Base-by-base conservation (phyloP, 2,797 vertebrate genomes). In the Melanotaenia maccullochi region DNA sequence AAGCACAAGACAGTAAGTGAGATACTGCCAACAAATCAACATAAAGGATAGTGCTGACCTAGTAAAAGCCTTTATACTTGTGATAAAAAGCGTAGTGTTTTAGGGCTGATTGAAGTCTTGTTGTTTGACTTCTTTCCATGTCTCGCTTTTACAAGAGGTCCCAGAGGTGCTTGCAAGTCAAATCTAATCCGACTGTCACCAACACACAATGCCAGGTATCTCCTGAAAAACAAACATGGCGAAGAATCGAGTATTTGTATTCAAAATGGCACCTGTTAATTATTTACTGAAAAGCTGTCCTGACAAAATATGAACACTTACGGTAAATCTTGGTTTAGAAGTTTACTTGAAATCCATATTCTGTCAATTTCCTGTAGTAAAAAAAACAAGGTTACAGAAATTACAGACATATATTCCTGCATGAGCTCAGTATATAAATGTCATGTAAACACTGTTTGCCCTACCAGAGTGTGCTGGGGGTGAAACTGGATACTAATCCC, bases 291-390 rank as follows among this genome's bases (percentile, higher is more conserved):
- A 64, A 64, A 24, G 25, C 1, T 38, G 3, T 6, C 9, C n/a
- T 24, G 22, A 28, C 5, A 47, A 68, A 24, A 44, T 38, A 47
- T 22, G 6, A 54, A 33, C 89, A 97, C 97, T 86, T 92, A 99
- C 98, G 96, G 97, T 83, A 99, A 90, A 84, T 98, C 96, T 60
- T 95, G 95, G 85, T 97, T 98, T 62, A 98, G 72, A 69, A 97
- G 93, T 91, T 97, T 98, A 90, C 96, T 97, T 89, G 98, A 97
- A 87, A 99, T 94, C 97, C 97, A 98, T 92, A 99, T 81, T 79
- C 87, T 94, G 92, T 98, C 97, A 9, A 99, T 97, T 95, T 99
- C 98, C 98, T 99, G 90, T 30, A 30, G 28, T 5, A 30, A 30
- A 30, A 30, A 30, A 30, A 30, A 30, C 28, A 30, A 30, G 28